Percentiles rank a stretch among this genome's conserved stretches.
Evolutionary conservation across 2,113 vertebrate genomes (phyloP).

Genomic region (Paracanthobrama guichenoti): DNA sequence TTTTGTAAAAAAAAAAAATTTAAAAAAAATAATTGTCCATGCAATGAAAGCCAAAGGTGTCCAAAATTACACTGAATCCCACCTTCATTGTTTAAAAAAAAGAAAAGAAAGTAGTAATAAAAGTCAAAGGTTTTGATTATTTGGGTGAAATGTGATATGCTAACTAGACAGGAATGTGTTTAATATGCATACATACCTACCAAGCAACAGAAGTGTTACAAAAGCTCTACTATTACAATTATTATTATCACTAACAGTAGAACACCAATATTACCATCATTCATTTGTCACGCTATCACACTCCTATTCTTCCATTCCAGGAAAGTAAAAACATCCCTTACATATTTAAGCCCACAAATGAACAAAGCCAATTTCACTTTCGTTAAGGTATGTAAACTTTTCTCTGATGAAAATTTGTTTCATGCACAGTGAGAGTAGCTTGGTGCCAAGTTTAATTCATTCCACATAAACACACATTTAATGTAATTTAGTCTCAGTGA

Average conservation of each 20-base stretch:
- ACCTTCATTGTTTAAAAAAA: neutral
- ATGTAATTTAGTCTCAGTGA: neutral
- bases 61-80: neutral
- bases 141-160: neutral
- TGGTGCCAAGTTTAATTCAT: constrained; percentile 8
- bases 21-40: too few relatives aligned
- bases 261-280: neutral
- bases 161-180: constrained; percentile 5
- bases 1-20: too few relatives aligned
- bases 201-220: neutral
- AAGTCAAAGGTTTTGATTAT: neutral
- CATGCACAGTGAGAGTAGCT: neutral
- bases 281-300: neutral
- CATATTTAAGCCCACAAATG: constrained; percentile 7
- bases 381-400: neutral
- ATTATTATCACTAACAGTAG: neutral
- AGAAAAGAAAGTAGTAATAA: neutral
- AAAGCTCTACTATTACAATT: neutral
- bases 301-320: neutral
- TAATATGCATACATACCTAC: neutral
- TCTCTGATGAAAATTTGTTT: neutral
- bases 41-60: neutral
- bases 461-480: neutral
- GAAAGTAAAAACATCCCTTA: constrained; percentile 12
- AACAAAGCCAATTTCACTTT: neutral